Conservation (phyloP, 2,888 invertebrate species). For the Dusona sp. region DNA sequence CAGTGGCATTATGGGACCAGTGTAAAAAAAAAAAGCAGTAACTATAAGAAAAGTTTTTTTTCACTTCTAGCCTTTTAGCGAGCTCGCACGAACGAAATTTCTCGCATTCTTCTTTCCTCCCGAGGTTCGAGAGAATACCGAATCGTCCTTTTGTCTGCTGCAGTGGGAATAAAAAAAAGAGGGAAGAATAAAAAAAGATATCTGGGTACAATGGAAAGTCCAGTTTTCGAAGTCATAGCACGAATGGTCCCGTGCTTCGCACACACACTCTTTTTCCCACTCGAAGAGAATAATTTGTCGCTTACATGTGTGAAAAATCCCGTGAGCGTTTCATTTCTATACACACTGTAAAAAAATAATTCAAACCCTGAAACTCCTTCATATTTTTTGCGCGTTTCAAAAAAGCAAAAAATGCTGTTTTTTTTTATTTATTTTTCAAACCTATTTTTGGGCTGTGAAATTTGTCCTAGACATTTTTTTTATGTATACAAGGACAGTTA, state of each 20-base stretch:
- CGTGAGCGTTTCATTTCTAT: background rate
- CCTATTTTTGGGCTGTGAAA: background rate
- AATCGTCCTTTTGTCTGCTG: slow-evolving; percentile 64
- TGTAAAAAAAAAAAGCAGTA: slow-evolving; percentile 18
- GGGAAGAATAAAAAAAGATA: slow-evolving; percentile 41
- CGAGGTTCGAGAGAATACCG: slow-evolving; percentile 45
- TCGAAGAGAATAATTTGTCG: slow-evolving; percentile 57
- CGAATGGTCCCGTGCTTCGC: slow-evolving; percentile 57
- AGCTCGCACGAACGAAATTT: slow-evolving; percentile 50
- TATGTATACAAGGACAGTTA: background rate
- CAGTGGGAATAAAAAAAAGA: slow-evolving; percentile 35
- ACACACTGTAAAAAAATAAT: background rate
- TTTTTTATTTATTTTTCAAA: background rate
- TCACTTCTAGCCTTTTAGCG: slow-evolving; percentile 43
- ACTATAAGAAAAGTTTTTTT: slow-evolving; percentile 54
- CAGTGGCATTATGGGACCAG: slow-evolving; percentile 41
- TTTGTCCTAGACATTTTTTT: background rate
- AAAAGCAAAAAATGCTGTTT: background rate
- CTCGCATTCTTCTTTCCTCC: slow-evolving; percentile 57
- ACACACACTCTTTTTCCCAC: slow-evolving; percentile 32
- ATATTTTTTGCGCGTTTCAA: background rate
- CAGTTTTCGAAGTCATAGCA: slow-evolving; percentile 66
- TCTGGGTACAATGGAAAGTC: slow-evolving; percentile 61
- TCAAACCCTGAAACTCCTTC: background rate
- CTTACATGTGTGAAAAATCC: slow-evolving; percentile 58